Percentiles rank a stretch among this genome's conserved stretches.
Evolutionary conservation across 2,888 invertebrate genomes (phyloP).

Genomic region (Sepioteuthis lessoniana): DNA sequence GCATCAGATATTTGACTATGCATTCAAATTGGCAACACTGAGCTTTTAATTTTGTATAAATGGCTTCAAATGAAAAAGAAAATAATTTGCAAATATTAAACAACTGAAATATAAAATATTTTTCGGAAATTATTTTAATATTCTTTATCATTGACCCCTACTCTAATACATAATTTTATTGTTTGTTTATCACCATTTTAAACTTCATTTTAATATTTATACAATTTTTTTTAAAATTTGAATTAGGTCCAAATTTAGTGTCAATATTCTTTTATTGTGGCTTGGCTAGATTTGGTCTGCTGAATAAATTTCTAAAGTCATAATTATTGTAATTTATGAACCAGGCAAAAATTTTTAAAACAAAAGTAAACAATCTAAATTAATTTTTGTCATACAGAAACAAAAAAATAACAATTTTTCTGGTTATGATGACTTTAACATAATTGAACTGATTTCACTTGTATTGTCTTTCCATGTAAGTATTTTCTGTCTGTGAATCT

Average conservation of each 20-base stretch:
- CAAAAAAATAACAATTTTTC: background rate
- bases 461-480: no score
- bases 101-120: background rate
- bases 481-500: no score
- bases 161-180: background rate
- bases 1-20: background rate
- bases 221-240: background rate
- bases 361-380: background rate
- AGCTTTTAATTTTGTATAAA: background rate
- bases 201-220: background rate
- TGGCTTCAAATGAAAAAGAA: background rate
- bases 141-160: background rate
- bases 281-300: background rate
- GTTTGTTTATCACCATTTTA: background rate
- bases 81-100: no score
- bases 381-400: background rate
- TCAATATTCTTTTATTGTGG: background rate
- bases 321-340: background rate
- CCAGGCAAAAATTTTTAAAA: background rate
- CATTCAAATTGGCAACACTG: background rate
- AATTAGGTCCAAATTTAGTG: constrained; percentile 16
- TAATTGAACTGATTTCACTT: no score
- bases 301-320: background rate
- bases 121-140: background rate
- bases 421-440: no score